A percentile compares a stretch with the other conserved stretches of the same genome.
These are phyloP conservation scores for Falco punctatus DNA, from an alignment of 2,113 vertebrate species.

Conservation along the genomic window DNA sequence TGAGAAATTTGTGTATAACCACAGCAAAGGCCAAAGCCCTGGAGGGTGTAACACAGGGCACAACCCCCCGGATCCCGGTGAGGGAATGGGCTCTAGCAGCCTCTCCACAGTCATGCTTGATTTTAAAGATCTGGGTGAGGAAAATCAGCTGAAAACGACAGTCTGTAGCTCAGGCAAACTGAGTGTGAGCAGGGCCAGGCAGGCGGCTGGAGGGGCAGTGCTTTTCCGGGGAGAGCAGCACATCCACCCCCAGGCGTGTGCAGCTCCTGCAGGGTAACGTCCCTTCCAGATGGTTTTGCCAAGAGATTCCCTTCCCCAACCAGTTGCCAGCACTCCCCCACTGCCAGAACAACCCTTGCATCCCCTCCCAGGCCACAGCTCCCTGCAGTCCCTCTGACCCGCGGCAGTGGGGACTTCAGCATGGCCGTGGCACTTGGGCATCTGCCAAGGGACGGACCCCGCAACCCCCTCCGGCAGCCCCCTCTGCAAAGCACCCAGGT, in stretches of 20 bases:
- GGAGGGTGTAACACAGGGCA: not conserved
- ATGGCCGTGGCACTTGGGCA: not conserved
- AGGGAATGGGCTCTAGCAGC: not conserved
- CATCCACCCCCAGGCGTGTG: rapidly evolving
- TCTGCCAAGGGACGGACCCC: not conserved
- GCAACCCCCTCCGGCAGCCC: not conserved
- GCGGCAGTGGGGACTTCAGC: rapidly evolving
- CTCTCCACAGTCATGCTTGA: not conserved
- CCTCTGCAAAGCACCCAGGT: not conserved
- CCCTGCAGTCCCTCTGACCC: not conserved
- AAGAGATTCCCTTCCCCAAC: not conserved
- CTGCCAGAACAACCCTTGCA: not conserved
- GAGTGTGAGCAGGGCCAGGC: not conserved
- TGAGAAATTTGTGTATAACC: not conserved
- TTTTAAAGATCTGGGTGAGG: not conserved
- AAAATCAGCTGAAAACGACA: not conserved
- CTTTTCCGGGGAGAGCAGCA: not conserved
- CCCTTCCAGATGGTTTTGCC: not conserved
- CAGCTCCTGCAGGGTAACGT: not conserved
- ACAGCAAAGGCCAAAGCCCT: not conserved
- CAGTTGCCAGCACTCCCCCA: not conserved
- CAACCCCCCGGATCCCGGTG: not conserved
- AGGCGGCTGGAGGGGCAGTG: not conserved
- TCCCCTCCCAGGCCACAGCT: not conserved
- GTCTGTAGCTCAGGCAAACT: not conserved